A percentile compares a stretch with the other conserved stretches of the same genome.
phyloP scores from a whole-genome alignment of 2,113 vertebrate genomes.

The Nannobrachium achirus region DNA sequence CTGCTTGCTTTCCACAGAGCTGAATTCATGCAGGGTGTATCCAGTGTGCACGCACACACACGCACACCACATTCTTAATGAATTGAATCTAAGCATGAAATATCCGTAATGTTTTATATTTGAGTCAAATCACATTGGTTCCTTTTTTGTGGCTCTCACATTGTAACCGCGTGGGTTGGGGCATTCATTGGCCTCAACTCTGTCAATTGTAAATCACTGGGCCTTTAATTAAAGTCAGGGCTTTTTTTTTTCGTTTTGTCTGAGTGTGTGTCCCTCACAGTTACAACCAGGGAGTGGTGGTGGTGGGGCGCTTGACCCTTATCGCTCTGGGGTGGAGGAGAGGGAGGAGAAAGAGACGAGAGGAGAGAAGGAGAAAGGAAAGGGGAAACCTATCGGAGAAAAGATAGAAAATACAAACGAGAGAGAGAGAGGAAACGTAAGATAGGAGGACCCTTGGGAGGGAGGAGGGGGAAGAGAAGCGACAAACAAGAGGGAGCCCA shows the following conservation, averaged over 20 bases:
- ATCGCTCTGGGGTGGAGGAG: not conserved
- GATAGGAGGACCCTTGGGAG: not conserved
- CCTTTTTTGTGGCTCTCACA: not conserved
- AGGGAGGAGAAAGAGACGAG: not conserved
- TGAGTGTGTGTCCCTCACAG: constrained; percentile 9
- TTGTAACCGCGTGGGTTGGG: not conserved
- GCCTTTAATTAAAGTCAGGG: constrained; percentile 42
- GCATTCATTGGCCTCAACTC: constrained; percentile 26
- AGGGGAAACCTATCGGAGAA: too few relatives aligned
- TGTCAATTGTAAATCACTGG: constrained; percentile 40
- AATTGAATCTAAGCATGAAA: too few relatives aligned
- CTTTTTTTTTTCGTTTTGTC: constrained; percentile 4
- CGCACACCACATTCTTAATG: not conserved
- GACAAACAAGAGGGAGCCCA: constrained; percentile 30
- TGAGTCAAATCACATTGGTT: not conserved
- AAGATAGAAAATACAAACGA: too few relatives aligned
- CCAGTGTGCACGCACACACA: too few relatives aligned
- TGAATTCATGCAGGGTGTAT: too few relatives aligned
- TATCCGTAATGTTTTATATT: too few relatives aligned
- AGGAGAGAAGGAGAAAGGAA: constrained; percentile 7
- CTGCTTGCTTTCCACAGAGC: too few relatives aligned
- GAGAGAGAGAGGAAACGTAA: too few relatives aligned
- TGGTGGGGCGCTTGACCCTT: constrained; percentile 18
- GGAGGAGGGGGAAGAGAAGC: not conserved
- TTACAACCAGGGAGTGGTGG: constrained; percentile 6